A percentile compares a stretch with the other conserved stretches of the same genome.
Conservation (phyloP, 2,113 vertebrate species). For the Sterrhoptilus dennistouni region DNA sequence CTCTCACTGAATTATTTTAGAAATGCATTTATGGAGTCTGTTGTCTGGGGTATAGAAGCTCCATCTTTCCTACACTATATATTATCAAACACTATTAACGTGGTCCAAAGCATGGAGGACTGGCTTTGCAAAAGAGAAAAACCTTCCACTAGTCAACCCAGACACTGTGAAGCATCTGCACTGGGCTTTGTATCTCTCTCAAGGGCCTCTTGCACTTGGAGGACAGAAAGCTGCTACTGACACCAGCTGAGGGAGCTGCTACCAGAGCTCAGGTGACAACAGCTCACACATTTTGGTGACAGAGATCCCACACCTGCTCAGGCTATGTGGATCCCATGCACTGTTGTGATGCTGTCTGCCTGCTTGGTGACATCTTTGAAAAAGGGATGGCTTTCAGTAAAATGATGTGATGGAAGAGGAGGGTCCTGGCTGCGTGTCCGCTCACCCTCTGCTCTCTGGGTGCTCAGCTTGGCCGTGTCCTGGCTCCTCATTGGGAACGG, state of each 20-base stretch:
- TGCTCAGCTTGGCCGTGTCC: not conserved
- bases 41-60: conserved; percentile 41
- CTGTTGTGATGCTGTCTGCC: not conserved
- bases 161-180: not conserved
- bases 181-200: not conserved
- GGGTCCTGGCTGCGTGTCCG: rapidly evolving
- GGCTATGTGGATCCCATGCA: not conserved
- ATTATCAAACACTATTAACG: not conserved
- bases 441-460: not conserved
- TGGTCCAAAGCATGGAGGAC: not conserved
- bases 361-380: not conserved
- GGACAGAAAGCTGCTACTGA: not conserved
- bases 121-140: not conserved
- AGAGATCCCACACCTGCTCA: not conserved
- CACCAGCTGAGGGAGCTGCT: not conserved
- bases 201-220: rapidly evolving
- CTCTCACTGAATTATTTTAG: conserved; percentile 64
- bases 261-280: not conserved
- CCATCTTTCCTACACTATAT: not conserved
- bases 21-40: conserved; percentile 59
- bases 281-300: not conserved
- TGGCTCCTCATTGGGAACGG: not conserved
- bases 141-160: not conserved
- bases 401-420: not conserved
- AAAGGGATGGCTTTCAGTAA: not conserved